Conservation (phyloP, 2,797 vertebrate genomes). For the Aselliscus stoliczkanus region DNA sequence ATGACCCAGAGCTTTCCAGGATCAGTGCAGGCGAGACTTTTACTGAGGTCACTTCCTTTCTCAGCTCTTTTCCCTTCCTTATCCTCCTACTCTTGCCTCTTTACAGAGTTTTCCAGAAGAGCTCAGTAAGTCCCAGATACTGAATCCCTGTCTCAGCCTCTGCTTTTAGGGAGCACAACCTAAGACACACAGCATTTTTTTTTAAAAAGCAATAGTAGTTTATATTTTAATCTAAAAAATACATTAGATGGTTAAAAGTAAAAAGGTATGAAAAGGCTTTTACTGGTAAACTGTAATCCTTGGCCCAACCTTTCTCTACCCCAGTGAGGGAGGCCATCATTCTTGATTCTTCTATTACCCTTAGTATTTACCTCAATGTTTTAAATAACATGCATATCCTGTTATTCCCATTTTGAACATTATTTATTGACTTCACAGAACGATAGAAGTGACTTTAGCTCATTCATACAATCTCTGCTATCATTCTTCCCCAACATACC, state of each 20-base stretch:
- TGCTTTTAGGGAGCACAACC: background rate
- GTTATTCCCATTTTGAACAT: background rate
- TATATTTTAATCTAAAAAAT: slow-evolving; percentile 16
- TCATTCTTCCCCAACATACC: background rate
- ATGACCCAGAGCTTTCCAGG: background rate
- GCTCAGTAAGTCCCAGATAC: background rate
- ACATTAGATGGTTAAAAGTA: background rate
- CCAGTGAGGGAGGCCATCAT: background rate
- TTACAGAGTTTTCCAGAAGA: background rate
- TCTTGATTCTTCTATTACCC: background rate
- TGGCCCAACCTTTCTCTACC: background rate
- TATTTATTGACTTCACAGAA: background rate
- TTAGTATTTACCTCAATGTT: background rate
- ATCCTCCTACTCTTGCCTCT: background rate
- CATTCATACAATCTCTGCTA: background rate
- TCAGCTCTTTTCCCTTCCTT: background rate
- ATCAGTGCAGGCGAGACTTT: background rate
- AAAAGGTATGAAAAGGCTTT: background rate
- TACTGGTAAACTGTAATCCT: background rate
- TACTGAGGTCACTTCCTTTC: background rate
- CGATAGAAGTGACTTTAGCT: background rate
- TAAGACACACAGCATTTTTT: background rate
- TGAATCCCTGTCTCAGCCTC: background rate
- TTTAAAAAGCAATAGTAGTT: background rate
- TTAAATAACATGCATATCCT: background rate